These are phyloP conservation scores for Panopea generosa DNA, from an alignment of 2,888 invertebrate species.

Conservation along the genomic window DNA sequence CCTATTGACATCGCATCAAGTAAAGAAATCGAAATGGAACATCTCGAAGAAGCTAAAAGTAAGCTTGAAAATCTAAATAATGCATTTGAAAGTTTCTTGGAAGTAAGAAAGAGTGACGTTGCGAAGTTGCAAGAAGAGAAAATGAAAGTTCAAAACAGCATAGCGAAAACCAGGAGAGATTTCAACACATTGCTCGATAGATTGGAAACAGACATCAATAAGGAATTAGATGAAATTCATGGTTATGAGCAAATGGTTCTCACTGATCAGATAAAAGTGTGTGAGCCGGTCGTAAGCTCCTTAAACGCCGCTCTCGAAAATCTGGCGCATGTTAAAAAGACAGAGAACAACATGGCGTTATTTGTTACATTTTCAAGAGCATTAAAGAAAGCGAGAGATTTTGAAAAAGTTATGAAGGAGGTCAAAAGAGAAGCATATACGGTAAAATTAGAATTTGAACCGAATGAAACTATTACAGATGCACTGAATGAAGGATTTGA, in stretches of 20 bases:
- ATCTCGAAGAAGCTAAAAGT: slow-evolving; percentile 27
- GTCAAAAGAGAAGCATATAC: slow-evolving; percentile 51
- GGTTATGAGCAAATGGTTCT: slow-evolving; percentile 26
- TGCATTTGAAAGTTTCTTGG: slow-evolving; percentile 36
- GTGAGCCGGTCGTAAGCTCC: slow-evolving; percentile 35
- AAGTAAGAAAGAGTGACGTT: slow-evolving; percentile 37
- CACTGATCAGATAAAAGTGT: slow-evolving; percentile 36
- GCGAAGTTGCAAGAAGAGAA: slow-evolving; percentile 33
- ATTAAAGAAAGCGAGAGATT: slow-evolving; percentile 34
- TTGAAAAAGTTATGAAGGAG: slow-evolving; percentile 30
- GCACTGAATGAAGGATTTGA: slow-evolving; percentile 19
- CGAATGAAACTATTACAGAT: slow-evolving; percentile 13
- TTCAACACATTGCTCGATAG: slow-evolving; percentile 47
- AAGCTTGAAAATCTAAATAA: slow-evolving; percentile 17
- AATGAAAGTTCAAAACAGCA: slow-evolving; percentile 21
- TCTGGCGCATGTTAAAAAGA: slow-evolving; percentile 29
- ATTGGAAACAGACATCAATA: slow-evolving; percentile 30
- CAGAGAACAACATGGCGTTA: slow-evolving; percentile 43
- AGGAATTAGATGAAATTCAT: slow-evolving; percentile 25
- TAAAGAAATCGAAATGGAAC: slow-evolving; percentile 39
- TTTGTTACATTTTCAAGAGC: slow-evolving; percentile 42
- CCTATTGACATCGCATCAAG: slow-evolving; percentile 38
- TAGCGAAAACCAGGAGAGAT: slow-evolving; percentile 33
- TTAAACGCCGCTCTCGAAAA: slow-evolving; percentile 19
- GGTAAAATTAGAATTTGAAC: slow-evolving; percentile 17